Evolutionary conservation across 2,113 vertebrate species (phyloP).

Genomic region (Cheilinus undulatus): DNA sequence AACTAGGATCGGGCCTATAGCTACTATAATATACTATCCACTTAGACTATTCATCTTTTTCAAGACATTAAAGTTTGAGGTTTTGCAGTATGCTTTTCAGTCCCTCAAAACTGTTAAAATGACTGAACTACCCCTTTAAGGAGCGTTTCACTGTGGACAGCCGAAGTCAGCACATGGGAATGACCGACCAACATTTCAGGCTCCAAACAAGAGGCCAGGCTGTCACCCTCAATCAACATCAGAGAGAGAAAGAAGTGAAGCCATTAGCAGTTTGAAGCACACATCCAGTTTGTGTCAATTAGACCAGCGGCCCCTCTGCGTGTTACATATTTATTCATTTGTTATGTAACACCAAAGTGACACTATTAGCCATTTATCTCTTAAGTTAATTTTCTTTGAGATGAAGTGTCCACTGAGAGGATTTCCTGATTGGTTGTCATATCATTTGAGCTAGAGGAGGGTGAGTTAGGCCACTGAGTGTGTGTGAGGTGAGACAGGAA

Average conservation of each 20-base stretch:
- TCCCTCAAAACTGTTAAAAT: conserved; percentile 7
- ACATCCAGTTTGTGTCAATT: conserved; percentile 64
- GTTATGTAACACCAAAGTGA: conserved; percentile 65
- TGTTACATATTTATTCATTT: conserved; percentile 51
- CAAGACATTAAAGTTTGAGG: too few species aligned
- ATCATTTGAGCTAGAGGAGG: too few species aligned
- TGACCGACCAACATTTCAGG: conserved; percentile 53
- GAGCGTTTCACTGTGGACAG: conserved; percentile 17
- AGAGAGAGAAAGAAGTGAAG: conserved; percentile 54
- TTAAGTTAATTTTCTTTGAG: conserved; percentile 70
- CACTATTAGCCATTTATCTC: conserved; percentile 63
- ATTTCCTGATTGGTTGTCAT: conserved; percentile 61
- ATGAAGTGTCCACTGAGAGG: conserved; percentile 67
- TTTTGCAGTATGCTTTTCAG: neutral
- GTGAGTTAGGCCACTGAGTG: conserved; percentile 58
- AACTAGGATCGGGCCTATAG: too few species aligned
- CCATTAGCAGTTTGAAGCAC: conserved; percentile 58
- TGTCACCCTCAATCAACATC: conserved; percentile 66
- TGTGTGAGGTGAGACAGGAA: conserved; percentile 64
- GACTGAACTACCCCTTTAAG: conserved; percentile 25
- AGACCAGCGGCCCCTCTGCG: conserved; percentile 50
- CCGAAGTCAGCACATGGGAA: conserved; percentile 38
- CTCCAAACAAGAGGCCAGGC: conserved; percentile 57
- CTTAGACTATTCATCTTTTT: too few species aligned
- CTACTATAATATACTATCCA: too few species aligned